Percentiles rank a stretch among this genome's conserved stretches.
Evolutionary conservation across 2,888 invertebrate genomes (phyloP).

Genomic region (Drosophila mulleri): DNA sequence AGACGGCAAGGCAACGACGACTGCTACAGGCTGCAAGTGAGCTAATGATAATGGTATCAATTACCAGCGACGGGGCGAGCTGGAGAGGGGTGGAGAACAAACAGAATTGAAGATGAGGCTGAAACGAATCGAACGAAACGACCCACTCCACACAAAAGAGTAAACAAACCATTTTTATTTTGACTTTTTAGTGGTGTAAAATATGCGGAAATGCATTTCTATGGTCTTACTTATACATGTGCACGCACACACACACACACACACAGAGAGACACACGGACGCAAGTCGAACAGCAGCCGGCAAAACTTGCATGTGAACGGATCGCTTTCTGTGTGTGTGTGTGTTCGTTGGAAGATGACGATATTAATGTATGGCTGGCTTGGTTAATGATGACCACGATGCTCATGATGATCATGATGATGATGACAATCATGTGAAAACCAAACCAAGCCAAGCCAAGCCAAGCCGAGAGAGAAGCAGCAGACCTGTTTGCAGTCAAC

Average conservation of each 20-base stretch:
- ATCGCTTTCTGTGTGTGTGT: conserved; percentile 33
- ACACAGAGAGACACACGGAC: background rate
- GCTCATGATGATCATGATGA: conserved; percentile 62
- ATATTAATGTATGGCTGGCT: conserved; percentile 79
- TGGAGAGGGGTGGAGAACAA: conserved; percentile 10
- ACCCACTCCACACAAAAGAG: conserved; percentile 66
- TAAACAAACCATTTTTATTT: conserved; percentile 73
- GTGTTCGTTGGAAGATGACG: conserved; percentile 74
- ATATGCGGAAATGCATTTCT: conserved; percentile 82
- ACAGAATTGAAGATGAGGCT: conserved; percentile 25
- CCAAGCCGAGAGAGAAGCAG: conserved; percentile 43
- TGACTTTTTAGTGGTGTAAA: conserved; percentile 78
- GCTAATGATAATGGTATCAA: conserved; percentile 78
- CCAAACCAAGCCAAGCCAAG: conserved; percentile 62
- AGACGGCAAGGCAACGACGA: conserved; percentile 59
- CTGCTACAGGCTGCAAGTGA: conserved; percentile 46
- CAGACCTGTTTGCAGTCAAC: conserved; percentile 72
- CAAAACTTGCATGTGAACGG: conserved; percentile 72
- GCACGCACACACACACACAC: conserved; percentile 6
- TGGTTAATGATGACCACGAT: conserved; percentile 56
- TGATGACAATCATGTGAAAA: conserved; percentile 74
- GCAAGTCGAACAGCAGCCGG: conserved; percentile 58
- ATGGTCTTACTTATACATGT: conserved; percentile 68
- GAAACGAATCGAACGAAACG: conserved; percentile 35
- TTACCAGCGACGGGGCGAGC: conserved; percentile 40